Evolutionary conservation across 2,797 vertebrate genomes (phyloP), one percentile per base, ranked within the genome.

Genomic region (Emydoidea blandingii): DNA sequence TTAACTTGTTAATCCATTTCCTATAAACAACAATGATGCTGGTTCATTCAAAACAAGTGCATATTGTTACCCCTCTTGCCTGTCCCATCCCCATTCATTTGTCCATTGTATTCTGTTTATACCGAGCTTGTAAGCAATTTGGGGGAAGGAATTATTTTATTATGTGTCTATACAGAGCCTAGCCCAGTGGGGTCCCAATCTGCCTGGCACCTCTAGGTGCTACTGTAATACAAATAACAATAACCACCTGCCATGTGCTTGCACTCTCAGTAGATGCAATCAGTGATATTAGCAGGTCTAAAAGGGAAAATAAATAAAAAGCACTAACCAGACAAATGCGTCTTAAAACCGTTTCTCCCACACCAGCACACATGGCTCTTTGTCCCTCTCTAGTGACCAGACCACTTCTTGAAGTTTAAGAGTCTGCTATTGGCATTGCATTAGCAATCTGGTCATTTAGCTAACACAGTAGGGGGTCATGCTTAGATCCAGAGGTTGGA

Each of bases 251-350:
- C 12, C 4, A 0, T 12, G n/a, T 21, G 0, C 16, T 50, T 56
- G 41, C 68, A 81, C 0, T 1, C 23, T 72, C 68, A 23, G 2
- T 41, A 21, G 10, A 23, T 84, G 52, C n/a, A 74, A 7, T 21
- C 76, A 12, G 62, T 15, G 52, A 8, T 5, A 23, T 1, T 9
- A 88, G n/a, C 62, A 34, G 47, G 72, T 37, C 19, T 85, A 57
- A 54, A 89, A 81, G 47, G 52, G 41, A 62, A 72, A 65, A n/a
- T 62, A 83, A 80, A 79, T 62, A 83, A 80, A 81, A 83, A 14
- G 1, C 0, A 0, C n/a, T 12, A 19, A 0, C 1, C 1, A 16
- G 53, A 50, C 25, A 54, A 5, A 72, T 0, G 2, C 8, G 21
- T 3, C 74, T 65, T 56, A 80, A 86, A 52, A 8, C 65, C 56